These are phyloP conservation scores for Oncorhynchus kisutch DNA, from an alignment of 2,113 vertebrate genomes.

Conservation along the genomic window DNA sequence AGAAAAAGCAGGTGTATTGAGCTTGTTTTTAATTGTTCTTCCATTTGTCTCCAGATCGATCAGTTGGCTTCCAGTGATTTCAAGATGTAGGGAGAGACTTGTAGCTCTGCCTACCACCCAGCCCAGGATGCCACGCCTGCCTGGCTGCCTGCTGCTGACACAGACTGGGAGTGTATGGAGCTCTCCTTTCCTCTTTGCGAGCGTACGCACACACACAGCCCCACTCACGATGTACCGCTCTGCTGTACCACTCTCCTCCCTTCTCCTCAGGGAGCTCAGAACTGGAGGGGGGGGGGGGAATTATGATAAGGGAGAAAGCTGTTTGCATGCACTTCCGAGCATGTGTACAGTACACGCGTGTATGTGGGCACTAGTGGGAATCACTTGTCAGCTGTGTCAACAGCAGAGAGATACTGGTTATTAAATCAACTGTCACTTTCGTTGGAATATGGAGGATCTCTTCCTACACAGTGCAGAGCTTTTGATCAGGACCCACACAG, in stretches of 20 bases:
- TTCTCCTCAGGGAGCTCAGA: background rate
- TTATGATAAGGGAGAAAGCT: conserved; percentile 31
- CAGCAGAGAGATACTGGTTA: conserved; percentile 36
- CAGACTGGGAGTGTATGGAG: background rate
- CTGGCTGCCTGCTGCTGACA: background rate
- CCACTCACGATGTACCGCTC: background rate
- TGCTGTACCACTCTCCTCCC: background rate
- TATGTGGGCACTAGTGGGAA: too few relatives aligned
- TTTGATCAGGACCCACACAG: too few relatives aligned
- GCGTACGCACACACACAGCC: background rate
- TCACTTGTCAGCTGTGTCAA: conserved; percentile 49
- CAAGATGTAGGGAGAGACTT: too few relatives aligned
- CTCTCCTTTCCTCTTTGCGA: background rate
- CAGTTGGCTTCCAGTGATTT: too few relatives aligned
- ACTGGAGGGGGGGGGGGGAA: background rate
- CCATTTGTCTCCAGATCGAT: background rate
- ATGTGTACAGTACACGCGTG: too few relatives aligned
- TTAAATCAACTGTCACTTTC: conserved; percentile 35
- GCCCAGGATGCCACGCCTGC: background rate
- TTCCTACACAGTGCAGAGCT: conserved; percentile 30
- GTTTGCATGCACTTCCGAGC: too few relatives aligned
- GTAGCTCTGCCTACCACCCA: background rate
- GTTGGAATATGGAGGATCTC: conserved; percentile 41
- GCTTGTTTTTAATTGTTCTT: background rate
- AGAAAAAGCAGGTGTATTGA: background rate